Conservation (phyloP, 2,888 invertebrate genomes). For the Drosophila aldrichi region DNA sequence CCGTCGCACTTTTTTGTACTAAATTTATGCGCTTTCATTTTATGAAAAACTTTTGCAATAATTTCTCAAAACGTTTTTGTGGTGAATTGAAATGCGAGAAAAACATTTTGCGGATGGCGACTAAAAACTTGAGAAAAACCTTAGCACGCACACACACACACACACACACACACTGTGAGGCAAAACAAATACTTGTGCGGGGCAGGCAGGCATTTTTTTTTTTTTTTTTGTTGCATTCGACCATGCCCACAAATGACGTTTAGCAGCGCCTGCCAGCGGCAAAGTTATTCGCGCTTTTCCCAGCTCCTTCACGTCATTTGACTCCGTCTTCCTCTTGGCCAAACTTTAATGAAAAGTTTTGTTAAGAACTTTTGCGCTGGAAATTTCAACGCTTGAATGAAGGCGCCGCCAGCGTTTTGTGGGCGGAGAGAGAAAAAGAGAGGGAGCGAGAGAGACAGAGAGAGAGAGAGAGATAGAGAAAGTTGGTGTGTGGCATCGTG, state of each 20-base stretch:
- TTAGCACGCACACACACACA: conserved; percentile 39
- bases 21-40: conserved; percentile 84
- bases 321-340: conserved; percentile 54
- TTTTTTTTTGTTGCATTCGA: conserved; percentile 47
- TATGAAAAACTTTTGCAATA: conserved; percentile 84
- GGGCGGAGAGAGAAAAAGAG: background rate
- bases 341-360: conserved; percentile 82
- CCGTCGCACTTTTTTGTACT: conserved; percentile 51
- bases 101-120: conserved; percentile 84
- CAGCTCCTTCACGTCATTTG: conserved; percentile 29
- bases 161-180: conserved; percentile 12
- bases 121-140: conserved; percentile 82
- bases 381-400: conserved; percentile 78
- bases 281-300: conserved; percentile 67
- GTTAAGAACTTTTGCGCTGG: conserved; percentile 77
- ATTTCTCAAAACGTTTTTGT: conserved; percentile 84
- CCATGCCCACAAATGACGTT: conserved; percentile 77
- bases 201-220: conserved; percentile 40
- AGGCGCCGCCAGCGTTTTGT: conserved; percentile 26
- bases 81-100: conserved; percentile 84
- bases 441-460: background rate
- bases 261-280: conserved; percentile 71
- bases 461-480: background rate
- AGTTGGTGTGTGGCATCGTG: conserved; percentile 23
- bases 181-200: conserved; percentile 64